Conservation (phyloP, 2,888 invertebrate species). For the Catotricha subobsoleta region DNA sequence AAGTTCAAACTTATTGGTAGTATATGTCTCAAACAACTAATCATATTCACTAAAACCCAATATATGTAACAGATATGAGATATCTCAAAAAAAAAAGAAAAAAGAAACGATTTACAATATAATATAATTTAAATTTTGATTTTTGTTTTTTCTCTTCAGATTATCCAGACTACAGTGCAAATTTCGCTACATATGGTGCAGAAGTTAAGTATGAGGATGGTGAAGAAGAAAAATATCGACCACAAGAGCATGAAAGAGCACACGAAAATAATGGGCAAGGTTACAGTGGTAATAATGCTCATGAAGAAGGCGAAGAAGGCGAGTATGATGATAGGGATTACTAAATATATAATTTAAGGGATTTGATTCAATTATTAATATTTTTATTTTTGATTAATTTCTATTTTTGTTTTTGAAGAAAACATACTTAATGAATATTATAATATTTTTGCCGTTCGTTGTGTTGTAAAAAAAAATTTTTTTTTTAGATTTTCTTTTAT, state of each 20-base stretch:
- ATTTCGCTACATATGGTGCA: conserved; percentile 30
- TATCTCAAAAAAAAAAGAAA: no score
- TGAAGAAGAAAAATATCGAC: conserved; percentile 56
- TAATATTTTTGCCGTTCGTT: no score
- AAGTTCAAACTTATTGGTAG: conserved; percentile 27
- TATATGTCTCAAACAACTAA: conserved; percentile 25
- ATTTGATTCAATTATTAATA: neutral
- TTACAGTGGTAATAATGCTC: conserved; percentile 2
- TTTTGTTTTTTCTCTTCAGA: conserved; percentile 30
- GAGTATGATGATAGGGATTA: conserved; percentile 7
- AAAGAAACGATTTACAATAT: neutral
- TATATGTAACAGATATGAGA: neutral
- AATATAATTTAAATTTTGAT: neutral
- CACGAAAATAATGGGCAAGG: neutral
- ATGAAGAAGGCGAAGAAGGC: neutral
- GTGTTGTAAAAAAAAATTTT: no score
- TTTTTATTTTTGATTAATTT: neutral
- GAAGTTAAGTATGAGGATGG: conserved; percentile 43
- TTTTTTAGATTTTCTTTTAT: no score
- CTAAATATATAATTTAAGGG: neutral
- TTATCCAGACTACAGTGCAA: conserved; percentile 52
- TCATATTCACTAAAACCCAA: conserved; percentile 1
- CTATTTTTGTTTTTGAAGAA: neutral
- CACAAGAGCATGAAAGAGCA: conserved; percentile 31
- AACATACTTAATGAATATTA: no score